phyloP scores from a whole-genome alignment of 2,797 vertebrate genomes.

The Neosilurus mollespiculum region DNA sequence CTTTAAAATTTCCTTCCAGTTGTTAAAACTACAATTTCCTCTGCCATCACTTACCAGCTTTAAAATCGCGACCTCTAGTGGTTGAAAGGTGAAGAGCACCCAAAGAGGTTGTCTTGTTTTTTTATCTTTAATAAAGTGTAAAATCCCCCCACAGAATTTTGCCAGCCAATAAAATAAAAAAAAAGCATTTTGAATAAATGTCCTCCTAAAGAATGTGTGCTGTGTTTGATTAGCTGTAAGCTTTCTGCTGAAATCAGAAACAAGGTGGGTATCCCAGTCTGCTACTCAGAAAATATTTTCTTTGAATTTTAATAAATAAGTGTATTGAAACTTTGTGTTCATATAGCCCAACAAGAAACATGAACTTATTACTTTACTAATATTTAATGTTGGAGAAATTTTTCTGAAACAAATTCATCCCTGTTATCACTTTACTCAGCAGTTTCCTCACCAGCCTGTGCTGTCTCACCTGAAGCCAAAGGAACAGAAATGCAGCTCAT shows the following conservation, averaged over 20 bases:
- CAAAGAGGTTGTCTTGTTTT: accelerated
- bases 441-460: background rate
- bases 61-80: conserved; percentile 1
- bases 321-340: background rate
- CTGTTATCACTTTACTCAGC: background rate
- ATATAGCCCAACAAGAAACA: background rate
- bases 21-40: background rate
- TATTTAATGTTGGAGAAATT: background rate
- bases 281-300: background rate
- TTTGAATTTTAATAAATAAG: background rate
- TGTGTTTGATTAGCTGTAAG: background rate
- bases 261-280: background rate
- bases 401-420: background rate
- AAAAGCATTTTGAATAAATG: background rate
- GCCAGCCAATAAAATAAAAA: too few species aligned
- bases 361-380: background rate
- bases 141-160: background rate
- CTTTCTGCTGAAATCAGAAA: background rate
- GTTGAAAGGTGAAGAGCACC: background rate
- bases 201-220: background rate
- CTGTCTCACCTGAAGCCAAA: background rate
- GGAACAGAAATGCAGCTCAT: background rate
- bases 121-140: too few species aligned
- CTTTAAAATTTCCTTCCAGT: background rate
- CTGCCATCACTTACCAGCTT: background rate